phyloP scores from a whole-genome alignment of 1,140 invertebrate species.

The Bicyclus anynana region DNA sequence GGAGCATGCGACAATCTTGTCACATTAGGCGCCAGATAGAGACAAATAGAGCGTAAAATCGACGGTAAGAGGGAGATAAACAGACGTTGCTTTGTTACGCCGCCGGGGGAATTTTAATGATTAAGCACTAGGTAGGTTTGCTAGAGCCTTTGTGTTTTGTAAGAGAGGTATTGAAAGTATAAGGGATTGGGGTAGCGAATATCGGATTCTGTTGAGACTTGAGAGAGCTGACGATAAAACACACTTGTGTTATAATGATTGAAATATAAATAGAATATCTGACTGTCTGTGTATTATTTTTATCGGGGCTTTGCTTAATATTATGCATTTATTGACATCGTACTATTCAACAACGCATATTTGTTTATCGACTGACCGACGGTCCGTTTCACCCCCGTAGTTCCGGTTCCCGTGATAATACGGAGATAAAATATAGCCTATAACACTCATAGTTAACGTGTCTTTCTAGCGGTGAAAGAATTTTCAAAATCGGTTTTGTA shows the following conservation, averaged over 20 bases:
- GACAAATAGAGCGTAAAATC: slow-evolving; percentile 74
- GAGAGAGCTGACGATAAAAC: neutral
- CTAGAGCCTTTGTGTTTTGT: slow-evolving; percentile 11
- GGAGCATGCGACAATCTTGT: slow-evolving; percentile 63
- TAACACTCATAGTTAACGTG: no score
- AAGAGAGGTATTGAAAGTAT: slow-evolving; percentile 2
- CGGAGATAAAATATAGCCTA: no score
- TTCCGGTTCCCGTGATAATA: no score
- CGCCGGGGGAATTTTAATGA: slow-evolving; percentile 63
- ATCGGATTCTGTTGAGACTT: neutral
- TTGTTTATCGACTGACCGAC: no score
- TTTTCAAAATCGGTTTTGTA: no score
- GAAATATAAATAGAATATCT: neutral
- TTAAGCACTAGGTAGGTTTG: slow-evolving; percentile 43
- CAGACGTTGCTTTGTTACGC: slow-evolving; percentile 50
- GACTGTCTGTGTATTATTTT: no score
- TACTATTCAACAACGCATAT: no score
- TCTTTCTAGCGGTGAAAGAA: no score
- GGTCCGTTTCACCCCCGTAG: no score
- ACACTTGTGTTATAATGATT: neutral
- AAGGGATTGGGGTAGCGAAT: neutral
- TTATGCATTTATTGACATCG: no score
- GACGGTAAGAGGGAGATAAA: slow-evolving; percentile 52
- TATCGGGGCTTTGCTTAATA: no score
- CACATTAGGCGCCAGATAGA: slow-evolving; percentile 67